Conservation (phyloP, 2,888 invertebrate genomes). For the Galeopsomyia nigrocyanea region DNA sequence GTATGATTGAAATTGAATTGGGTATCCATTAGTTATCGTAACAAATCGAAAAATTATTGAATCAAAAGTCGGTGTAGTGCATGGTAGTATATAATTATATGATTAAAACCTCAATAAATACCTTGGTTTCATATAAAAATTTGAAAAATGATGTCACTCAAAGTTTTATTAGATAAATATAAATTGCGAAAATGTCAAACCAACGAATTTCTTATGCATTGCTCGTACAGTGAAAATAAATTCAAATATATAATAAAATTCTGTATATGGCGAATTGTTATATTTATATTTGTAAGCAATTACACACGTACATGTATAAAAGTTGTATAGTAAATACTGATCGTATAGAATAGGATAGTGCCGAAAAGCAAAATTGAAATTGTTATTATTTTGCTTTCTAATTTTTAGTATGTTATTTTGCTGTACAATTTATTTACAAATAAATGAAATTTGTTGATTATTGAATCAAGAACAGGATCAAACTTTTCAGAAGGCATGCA, state of each 20-base stretch:
- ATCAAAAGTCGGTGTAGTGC: not conserved
- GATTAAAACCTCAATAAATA: not conserved
- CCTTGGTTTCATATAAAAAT: no score
- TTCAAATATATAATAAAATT: no score
- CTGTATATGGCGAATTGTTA: no score
- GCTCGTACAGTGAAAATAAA: no score
- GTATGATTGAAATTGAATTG: no score
- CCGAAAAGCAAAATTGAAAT: not conserved
- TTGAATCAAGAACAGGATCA: no score
- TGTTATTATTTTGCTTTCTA: not conserved
- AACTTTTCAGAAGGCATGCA: constrained; percentile 12
- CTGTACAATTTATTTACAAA: not conserved
- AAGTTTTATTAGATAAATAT: not conserved
- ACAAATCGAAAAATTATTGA: not conserved
- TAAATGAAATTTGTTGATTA: constrained; percentile 1
- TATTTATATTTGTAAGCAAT: no score
- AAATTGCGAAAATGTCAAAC: no score
- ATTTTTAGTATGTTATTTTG: not conserved
- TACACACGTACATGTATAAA: not conserved
- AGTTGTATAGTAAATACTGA: not conserved
- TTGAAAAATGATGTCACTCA: not conserved
- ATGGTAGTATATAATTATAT: not conserved
- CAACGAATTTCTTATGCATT: no score
- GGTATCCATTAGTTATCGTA: no score
- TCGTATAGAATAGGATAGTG: not conserved